A percentile compares a stretch with the other conserved stretches of the same genome.
phyloP scores from a whole-genome alignment of 2,888 invertebrate genomes.

The Cylindroiulus punctatus region DNA sequence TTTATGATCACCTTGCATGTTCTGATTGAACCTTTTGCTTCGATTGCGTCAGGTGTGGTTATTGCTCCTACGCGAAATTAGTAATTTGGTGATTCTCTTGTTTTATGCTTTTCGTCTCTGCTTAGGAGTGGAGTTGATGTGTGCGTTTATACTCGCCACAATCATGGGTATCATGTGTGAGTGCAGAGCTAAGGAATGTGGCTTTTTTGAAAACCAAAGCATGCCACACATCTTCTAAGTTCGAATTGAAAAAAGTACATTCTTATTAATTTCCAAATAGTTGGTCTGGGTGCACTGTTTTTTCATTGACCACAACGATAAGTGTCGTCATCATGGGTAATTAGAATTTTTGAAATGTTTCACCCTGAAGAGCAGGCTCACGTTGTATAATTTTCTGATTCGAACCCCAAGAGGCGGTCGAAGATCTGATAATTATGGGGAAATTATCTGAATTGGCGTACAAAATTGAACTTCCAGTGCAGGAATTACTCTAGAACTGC shows the following conservation, averaged over 20 bases:
- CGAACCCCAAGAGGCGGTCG: constrained; percentile 1
- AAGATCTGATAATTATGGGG: constrained; percentile 24
- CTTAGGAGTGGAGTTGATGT: no score
- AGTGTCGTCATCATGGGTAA: neutral
- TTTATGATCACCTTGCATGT: no score
- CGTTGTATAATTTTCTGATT: neutral
- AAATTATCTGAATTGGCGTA: constrained; percentile 30
- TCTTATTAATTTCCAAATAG: neutral
- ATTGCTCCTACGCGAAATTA: no score
- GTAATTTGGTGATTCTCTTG: neutral
- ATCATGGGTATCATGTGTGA: neutral
- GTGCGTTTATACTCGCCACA: neutral
- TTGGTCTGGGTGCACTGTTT: neutral
- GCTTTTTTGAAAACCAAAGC: neutral
- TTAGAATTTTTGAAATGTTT: constrained; percentile 15
- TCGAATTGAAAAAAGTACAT: neutral
- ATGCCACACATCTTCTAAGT: neutral
- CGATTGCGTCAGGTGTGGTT: no score
- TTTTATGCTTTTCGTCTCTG: neutral
- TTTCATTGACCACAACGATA: neutral
- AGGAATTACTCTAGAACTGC: constrained; percentile 4
- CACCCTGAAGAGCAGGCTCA: constrained; percentile 6
- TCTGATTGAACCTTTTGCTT: no score
- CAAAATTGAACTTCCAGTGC: constrained; percentile 34
- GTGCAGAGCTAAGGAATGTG: neutral